These are phyloP conservation scores for Amiota mariae DNA, from an alignment of 2,888 invertebrate genomes.

Conservation along the genomic window DNA sequence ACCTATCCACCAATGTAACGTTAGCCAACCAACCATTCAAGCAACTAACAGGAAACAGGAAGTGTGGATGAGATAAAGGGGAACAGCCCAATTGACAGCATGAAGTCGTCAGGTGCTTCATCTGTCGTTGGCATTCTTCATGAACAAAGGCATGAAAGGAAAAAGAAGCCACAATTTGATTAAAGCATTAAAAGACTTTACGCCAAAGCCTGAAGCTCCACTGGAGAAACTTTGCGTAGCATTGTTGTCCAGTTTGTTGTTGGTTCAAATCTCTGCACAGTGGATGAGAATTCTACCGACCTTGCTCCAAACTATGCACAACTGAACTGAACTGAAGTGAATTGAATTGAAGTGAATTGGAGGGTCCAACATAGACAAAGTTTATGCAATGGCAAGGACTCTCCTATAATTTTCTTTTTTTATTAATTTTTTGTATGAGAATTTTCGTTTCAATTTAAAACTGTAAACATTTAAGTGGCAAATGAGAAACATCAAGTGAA, in stretches of 20 bases:
- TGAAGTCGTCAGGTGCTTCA: slow-evolving; percentile 34
- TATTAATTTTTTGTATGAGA: slow-evolving; percentile 1
- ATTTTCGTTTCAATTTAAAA: slow-evolving; percentile 42
- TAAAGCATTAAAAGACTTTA: slow-evolving; percentile 66
- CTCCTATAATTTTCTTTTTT: slow-evolving; percentile 20
- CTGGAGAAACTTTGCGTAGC: slow-evolving; percentile 21
- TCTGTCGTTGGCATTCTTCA: slow-evolving; percentile 9
- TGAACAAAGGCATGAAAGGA: slow-evolving; percentile 29
- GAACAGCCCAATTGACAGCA: not conserved
- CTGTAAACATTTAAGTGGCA: slow-evolving; percentile 64
- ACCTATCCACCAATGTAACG: not conserved
- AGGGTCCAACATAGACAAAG: not conserved
- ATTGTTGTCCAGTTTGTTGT: not conserved
- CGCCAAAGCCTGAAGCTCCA: slow-evolving; percentile 58
- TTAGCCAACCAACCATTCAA: too few species aligned
- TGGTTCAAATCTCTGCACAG: too few species aligned
- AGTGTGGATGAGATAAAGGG: not conserved
- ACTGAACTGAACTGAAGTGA: too few species aligned
- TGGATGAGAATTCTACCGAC: too few species aligned
- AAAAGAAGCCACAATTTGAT: slow-evolving; percentile 66
- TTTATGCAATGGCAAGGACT: not conserved
- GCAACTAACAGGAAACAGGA: too few species aligned
- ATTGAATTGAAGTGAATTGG: too few species aligned
- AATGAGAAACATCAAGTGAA: slow-evolving; percentile 8
- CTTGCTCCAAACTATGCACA: too few species aligned